Base-by-base conservation (phyloP, 2,888 invertebrate genomes). In the Monoplex corrugatus region DNA sequence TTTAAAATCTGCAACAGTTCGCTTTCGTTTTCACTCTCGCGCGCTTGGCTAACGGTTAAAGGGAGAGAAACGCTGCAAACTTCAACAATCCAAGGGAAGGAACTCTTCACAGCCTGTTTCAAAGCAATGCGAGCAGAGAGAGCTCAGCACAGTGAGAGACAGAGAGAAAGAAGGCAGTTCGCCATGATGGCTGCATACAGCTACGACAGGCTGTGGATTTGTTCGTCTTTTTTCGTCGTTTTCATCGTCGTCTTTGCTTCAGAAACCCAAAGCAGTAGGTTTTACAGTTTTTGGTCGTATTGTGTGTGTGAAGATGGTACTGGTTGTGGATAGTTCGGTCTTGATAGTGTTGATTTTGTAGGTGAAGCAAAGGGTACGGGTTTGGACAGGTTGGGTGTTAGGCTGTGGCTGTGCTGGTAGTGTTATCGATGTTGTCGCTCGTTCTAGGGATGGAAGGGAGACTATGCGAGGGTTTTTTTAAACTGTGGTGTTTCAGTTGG, bases 121-220 rank as follows among this genome's bases (percentile, higher is more conserved):
- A n/a, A 43, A 80, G 80, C 28, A 28, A 28, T 43, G 32, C 83
- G 10, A 28, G 45, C 44, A 45, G 28, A 83, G 45, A 75, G 38
- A 75, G 75, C 6, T 10, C 19, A 50, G 32, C 10, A 68, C n/a
- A 75, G 23, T 38, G 38, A 38, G 2, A 75, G 75, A 75, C 35
- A 13, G 50, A 57, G 57, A 50, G 83, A 32, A 35, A 8, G 63
- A 63, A 87, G 45, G 87, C 75, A 75, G 87, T 78, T 44, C 87
- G 87, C 87, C 87, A 87, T 87, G 87, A 87, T 87, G 87, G 87
- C 87, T 44, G 78, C 87, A 35, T 28, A 28, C 45, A 23, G 35
- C 23, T 16, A 50, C 19, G 50, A 28, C 8, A 43, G 23, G 19
- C 87, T 87, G 86, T 72, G 72, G 44, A 44, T 43, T 28, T 28